Conservation (phyloP, 2,113 vertebrate genomes). For the Centropristis striata region DNA sequence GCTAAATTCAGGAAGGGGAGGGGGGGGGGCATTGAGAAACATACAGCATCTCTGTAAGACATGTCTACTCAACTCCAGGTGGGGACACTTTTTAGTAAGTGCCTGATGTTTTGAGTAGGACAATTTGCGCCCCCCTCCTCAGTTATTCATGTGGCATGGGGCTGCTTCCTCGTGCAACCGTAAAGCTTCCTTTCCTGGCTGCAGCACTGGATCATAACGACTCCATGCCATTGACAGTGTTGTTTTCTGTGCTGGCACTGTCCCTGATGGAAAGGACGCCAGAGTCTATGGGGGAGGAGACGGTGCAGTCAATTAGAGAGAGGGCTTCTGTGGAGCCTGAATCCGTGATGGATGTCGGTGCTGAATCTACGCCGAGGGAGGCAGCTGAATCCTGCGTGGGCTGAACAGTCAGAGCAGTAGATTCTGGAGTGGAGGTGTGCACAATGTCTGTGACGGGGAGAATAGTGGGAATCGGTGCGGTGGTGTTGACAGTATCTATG, state of each 20-base stretch:
- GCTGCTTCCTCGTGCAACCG: conserved; percentile 45
- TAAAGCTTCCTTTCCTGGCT: conserved; percentile 51
- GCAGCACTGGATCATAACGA: conserved; percentile 80
- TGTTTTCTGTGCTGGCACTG: conserved; percentile 84
- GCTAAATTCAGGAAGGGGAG: conserved; percentile 53
- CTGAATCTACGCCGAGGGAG: conserved; percentile 51
- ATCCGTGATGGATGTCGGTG: conserved; percentile 50
- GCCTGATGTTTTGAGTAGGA: conserved; percentile 45
- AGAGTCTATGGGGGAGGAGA: conserved; percentile 84
- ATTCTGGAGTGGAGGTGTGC: conserved; percentile 41
- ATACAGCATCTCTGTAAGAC: conserved; percentile 46
- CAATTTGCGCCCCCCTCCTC: conserved; percentile 1
- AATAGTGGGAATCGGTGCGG: conserved; percentile 18
- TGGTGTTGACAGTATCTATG: conserved; percentile 19
- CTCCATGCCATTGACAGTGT: conserved; percentile 87
- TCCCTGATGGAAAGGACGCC: conserved; percentile 75
- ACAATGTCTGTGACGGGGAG: conserved; percentile 69
- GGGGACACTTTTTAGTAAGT: conserved; percentile 51
- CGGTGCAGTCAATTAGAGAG: conserved; percentile 71
- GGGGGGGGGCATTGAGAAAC: conserved; percentile 39
- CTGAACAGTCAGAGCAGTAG: conserved; percentile 45
- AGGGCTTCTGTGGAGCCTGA: conserved; percentile 48
- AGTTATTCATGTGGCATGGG: conserved; percentile 26
- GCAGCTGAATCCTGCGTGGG: conserved; percentile 32
- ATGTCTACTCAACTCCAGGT: conserved; percentile 49